A percentile compares a stretch with the other conserved stretches of the same genome.
phyloP scores from a whole-genome alignment of 1,140 invertebrate species.

The Drepana arcuata region DNA sequence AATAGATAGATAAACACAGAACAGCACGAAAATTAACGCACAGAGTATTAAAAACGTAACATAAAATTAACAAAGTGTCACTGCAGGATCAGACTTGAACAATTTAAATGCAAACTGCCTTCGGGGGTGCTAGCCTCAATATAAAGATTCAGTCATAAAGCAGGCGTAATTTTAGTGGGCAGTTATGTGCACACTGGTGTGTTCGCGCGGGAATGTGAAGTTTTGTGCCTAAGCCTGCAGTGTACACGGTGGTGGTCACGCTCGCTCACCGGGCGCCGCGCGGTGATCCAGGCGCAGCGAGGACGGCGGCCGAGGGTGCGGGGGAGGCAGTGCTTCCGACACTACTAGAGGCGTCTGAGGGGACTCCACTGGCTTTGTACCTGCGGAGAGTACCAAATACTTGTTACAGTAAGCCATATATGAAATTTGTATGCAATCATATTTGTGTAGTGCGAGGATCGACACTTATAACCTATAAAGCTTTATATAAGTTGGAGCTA shows the following conservation, averaged over 20 bases:
- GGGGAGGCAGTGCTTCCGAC: constrained; percentile 57
- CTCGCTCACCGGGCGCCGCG: constrained; percentile 78
- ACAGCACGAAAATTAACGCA: constrained; percentile 58
- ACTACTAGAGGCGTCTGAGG: constrained; percentile 84
- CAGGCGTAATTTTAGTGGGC: constrained; percentile 6
- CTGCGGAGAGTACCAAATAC: constrained; percentile 32
- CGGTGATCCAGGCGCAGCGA: constrained; percentile 71
- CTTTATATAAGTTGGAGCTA: too few relatives aligned
- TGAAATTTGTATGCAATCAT: too few relatives aligned
- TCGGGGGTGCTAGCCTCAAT: too few relatives aligned
- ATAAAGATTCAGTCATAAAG: too few relatives aligned
- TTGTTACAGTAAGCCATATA: too few relatives aligned
- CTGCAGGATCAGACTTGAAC: constrained; percentile 30
- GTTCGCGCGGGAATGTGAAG: constrained; percentile 43
- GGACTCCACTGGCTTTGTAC: constrained; percentile 86
- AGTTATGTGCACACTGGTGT: constrained; percentile 9
- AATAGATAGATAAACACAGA: constrained; percentile 42
- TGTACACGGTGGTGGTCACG: constrained; percentile 55
- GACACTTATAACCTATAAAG: too few relatives aligned
- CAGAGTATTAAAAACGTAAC: constrained; percentile 42
- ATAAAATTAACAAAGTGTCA: constrained; percentile 51
- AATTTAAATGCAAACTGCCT: constrained; percentile 51
- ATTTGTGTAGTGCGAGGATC: too few relatives aligned
- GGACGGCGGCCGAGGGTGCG: constrained; percentile 71
- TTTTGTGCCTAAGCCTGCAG: constrained; percentile 42